These are phyloP conservation scores for Epizoanthus rinbou DNA, from an alignment of 92 coral and sea anemone genomes.

Conservation along the genomic window DNA sequence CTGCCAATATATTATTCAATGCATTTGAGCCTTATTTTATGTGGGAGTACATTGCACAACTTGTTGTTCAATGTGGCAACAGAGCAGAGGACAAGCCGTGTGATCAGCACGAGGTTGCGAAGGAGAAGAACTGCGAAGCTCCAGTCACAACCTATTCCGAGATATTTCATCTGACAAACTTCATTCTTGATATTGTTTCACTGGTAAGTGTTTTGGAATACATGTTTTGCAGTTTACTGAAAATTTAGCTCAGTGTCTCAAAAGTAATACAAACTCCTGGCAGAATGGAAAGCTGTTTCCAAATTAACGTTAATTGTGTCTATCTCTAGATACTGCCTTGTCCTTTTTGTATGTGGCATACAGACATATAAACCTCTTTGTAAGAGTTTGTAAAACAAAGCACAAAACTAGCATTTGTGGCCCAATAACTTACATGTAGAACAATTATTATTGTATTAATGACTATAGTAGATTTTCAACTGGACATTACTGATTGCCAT, in stretches of 20 bases:
- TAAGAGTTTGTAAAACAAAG: no score
- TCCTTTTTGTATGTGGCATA: no score
- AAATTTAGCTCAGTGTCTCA: no score
- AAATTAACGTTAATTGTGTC: no score
- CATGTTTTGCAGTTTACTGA: no score
- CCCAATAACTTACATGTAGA: not conserved
- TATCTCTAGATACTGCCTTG: no score
- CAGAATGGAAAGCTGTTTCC: no score
- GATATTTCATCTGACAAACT: constrained; percentile 86
- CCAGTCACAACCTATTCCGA: constrained; percentile 72
- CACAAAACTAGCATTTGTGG: not conserved
- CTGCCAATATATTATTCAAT: constrained; percentile 91
- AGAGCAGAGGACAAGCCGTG: constrained; percentile 28
- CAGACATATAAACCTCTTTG: no score
- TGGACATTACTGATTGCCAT: not conserved
- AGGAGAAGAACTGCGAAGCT: constrained; percentile 41
- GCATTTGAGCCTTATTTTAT: constrained; percentile 97
- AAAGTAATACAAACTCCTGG: no score
- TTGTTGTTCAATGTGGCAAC: constrained; percentile 65
- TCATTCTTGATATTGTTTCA: constrained; percentile 85
- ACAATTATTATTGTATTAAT: not conserved
- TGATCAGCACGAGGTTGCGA: not conserved
- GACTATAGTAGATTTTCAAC: not conserved
- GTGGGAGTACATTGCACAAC: constrained; percentile 95
- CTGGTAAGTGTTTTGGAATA: constrained; percentile 64